A percentile compares a stretch with the other conserved stretches of the same genome.
phyloP scores from a whole-genome alignment of 2,888 invertebrate species.

The Endomychus coccineus region DNA sequence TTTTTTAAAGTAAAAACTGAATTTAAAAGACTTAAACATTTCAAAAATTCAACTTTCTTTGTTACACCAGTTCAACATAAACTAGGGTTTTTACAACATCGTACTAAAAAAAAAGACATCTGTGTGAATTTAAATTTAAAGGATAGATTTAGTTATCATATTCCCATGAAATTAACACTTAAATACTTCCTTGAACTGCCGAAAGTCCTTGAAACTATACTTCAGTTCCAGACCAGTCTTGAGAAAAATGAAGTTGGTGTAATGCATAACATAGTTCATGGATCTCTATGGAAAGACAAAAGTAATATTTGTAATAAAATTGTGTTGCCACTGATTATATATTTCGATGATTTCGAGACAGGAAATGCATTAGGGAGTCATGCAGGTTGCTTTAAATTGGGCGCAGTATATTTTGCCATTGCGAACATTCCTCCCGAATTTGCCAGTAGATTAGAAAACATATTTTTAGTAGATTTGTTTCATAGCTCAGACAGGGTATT shows the following conservation, averaged over 20 bases:
- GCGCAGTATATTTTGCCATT: slow-evolving; percentile 22
- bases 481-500: slow-evolving; percentile 25
- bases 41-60: too few relatives aligned
- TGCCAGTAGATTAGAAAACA: slow-evolving; percentile 15
- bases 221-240: too few relatives aligned
- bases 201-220: too few relatives aligned
- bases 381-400: slow-evolving; percentile 22
- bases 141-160: too few relatives aligned
- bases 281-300: slow-evolving; percentile 4
- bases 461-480: slow-evolving; percentile 25
- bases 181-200: too few relatives aligned
- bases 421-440: slow-evolving; percentile 19
- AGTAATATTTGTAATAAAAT: not conserved
- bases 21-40: too few relatives aligned
- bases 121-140: too few relatives aligned
- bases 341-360: slow-evolving; percentile 23
- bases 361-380: slow-evolving; percentile 24
- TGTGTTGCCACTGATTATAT: slow-evolving; percentile 20
- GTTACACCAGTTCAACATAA: too few relatives aligned
- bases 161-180: too few relatives aligned
- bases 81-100: too few relatives aligned
- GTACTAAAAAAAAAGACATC: too few relatives aligned
- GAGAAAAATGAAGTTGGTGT: not conserved
- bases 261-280: slow-evolving; percentile 8
- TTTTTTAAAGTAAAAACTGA: too few relatives aligned